A percentile compares a stretch with the other conserved stretches of the same genome.
phyloP scores from a whole-genome alignment of 2,113 vertebrate genomes.

The Paracanthobrama guichenoti region DNA sequence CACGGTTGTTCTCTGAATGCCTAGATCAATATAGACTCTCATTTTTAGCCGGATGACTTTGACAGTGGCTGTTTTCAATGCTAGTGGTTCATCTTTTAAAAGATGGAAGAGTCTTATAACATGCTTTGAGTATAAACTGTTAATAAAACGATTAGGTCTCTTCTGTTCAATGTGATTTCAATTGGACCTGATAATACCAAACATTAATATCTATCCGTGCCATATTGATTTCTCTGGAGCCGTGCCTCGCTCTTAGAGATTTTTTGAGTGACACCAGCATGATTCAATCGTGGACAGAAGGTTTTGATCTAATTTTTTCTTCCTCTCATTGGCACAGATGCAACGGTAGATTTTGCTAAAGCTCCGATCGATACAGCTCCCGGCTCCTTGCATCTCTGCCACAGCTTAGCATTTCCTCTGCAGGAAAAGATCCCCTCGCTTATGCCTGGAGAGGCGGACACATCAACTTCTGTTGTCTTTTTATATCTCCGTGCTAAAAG shows the following conservation, averaged over 20 bases:
- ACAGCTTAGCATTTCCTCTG: conserved; percentile 32
- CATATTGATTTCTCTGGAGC: conserved; percentile 71
- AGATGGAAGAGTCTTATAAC: conserved; percentile 58
- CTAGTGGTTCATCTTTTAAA: conserved; percentile 51
- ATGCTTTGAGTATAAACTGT: conserved; percentile 64
- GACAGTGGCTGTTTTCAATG: conserved; percentile 51
- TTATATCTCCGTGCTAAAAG: not conserved
- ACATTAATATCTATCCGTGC: conserved; percentile 75
- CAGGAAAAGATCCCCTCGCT: conserved; percentile 19
- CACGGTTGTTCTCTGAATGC: conserved; percentile 16
- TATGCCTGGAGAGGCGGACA: conserved; percentile 13
- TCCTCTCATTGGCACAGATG: conserved; percentile 70
- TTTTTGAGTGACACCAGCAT: conserved; percentile 54
- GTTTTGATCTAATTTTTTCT: conserved; percentile 74
- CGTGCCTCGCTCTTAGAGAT: conserved; percentile 59
- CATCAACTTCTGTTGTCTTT: not conserved
- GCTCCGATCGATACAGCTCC: conserved; percentile 67
- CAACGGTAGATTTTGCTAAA: conserved; percentile 71
- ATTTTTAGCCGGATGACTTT: conserved; percentile 13
- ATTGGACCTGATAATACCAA: conserved; percentile 67
- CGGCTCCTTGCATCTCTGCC: conserved; percentile 56
- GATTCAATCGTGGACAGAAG: conserved; percentile 66
- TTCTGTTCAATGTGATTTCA: conserved; percentile 70
- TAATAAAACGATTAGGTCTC: conserved; percentile 69
- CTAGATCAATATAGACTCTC: conserved; percentile 44